Base-by-base conservation (phyloP, 2,888 invertebrate species). In the Drosophila borborema region DNA sequence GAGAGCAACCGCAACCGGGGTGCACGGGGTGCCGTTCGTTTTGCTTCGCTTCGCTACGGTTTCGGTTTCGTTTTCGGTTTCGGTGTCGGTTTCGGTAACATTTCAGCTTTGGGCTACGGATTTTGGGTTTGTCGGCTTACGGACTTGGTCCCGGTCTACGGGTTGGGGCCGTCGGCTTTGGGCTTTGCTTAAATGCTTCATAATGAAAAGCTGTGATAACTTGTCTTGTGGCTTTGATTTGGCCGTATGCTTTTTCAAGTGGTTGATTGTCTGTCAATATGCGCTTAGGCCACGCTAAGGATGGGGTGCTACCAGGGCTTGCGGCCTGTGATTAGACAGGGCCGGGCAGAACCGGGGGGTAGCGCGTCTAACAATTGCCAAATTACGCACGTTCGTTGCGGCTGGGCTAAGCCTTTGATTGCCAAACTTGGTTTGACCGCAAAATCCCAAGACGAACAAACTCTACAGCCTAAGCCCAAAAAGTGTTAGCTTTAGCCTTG, bases 251-350 rank as follows among this genome's bases (percentile, higher is more conserved):
- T 85, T 82, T 82, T 78, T 84, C 84, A 84, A 84, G 86, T 86
- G 86, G 73, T 75, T 86, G 86, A 89, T 86, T 86, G 89, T 86
- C 87, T 87, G 86, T 86, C 86, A 86, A 89, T 87, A 86, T 78
- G 72, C 70, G 64, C 51, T 51, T 51, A 71, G 77, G 70, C 67
- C 69, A 66, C 71, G 66, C 64, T 67, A 46, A 41, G 49, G 78
- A 54, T 18, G 43, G 72, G 62, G 31, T 36, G 34, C 6, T 36
- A 36, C 6, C 58, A 36, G 14, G 45, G 36, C 34, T 45, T 43
- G 34, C 28, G 41, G 43, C 34, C 9, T 16, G 36, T 34, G 58
- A 58, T 31, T 64, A 10, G 40, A 12, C 4, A 38, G 45, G 23
- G 16, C 16, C 0, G 16, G 23, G 18, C 31, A 10, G 20, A 9